A percentile compares a stretch with the other conserved stretches of the same genome.
These are phyloP conservation scores for Haemorhous mexicanus DNA, from an alignment of 2,113 vertebrate species.

Conservation along the genomic window DNA sequence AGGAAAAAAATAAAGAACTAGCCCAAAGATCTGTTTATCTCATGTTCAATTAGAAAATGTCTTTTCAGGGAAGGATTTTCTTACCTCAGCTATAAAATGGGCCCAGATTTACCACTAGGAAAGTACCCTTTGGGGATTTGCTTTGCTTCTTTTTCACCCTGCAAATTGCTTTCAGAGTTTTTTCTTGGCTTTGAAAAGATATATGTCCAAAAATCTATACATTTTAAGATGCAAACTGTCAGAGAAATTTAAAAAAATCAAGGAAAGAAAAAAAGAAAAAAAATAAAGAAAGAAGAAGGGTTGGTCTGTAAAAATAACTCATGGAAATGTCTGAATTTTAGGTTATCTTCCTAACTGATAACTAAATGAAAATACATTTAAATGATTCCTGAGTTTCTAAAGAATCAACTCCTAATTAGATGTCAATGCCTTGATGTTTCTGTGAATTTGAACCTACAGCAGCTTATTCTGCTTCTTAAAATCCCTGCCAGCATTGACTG, in stretches of 20 bases:
- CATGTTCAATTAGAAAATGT: not conserved
- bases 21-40: not conserved
- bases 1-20: not conserved
- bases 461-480: not conserved
- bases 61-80: not conserved
- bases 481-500: not conserved
- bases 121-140: not conserved
- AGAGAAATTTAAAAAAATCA: not conserved
- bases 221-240: not conserved
- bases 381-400: not conserved
- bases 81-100: not conserved
- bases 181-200: not conserved
- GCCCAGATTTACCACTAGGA: not conserved
- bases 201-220: not conserved
- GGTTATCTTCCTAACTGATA: not conserved
- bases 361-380: not conserved
- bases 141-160: not conserved
- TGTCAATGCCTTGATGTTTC: not conserved
- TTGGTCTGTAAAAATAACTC: not conserved
- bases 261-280: accelerated
- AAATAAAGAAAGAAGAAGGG: accelerated
- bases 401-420: not conserved
- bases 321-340: not conserved
- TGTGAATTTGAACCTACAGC: not conserved
- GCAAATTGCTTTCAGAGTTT: not conserved